Conservation (phyloP, 2,888 invertebrate species). For the Troides helena region DNA sequence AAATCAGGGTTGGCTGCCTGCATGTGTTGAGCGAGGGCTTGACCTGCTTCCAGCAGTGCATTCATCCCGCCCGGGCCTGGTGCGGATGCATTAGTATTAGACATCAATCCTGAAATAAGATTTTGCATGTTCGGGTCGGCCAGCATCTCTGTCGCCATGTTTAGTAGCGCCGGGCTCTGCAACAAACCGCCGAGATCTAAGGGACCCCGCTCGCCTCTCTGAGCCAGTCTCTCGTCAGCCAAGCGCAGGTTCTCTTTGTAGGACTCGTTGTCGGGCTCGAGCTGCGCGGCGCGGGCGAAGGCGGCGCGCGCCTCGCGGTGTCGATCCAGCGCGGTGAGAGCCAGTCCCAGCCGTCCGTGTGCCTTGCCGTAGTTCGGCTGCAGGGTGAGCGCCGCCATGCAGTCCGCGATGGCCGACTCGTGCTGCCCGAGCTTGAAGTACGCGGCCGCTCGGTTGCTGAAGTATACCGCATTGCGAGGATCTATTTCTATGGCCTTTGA, state of each 20-base stretch:
- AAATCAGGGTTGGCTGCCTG: slow-evolving; percentile 90
- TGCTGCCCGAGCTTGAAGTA: slow-evolving; percentile 93
- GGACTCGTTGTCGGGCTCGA: slow-evolving; percentile 96
- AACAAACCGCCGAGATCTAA: slow-evolving; percentile 84
- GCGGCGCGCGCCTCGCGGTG: slow-evolving; percentile 92
- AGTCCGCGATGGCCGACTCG: slow-evolving; percentile 92
- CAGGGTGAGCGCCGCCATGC: slow-evolving; percentile 91
- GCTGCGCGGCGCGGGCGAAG: slow-evolving; percentile 91
- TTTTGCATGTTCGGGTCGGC: slow-evolving; percentile 91
- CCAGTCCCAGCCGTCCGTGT: slow-evolving; percentile 94
- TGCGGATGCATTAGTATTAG: slow-evolving; percentile 42
- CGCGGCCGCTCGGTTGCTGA: slow-evolving; percentile 98
- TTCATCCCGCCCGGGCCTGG: slow-evolving; percentile 55
- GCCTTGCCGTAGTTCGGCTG: slow-evolving; percentile 97
- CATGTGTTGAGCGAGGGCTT: slow-evolving; percentile 90
- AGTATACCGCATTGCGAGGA: slow-evolving; percentile 94
- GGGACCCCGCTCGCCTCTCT: slow-evolving; percentile 83
- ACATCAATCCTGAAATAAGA: slow-evolving; percentile 83
- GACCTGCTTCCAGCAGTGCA: slow-evolving; percentile 82
- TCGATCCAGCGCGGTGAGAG: slow-evolving; percentile 90
- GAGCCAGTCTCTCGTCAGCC: slow-evolving; percentile 84
- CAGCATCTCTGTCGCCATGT: slow-evolving; percentile 91
- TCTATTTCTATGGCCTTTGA: slow-evolving; percentile 94
- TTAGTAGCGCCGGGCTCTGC: slow-evolving; percentile 90
- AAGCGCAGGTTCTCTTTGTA: slow-evolving; percentile 92